Conservation (phyloP, 2,888 invertebrate genomes). For the Acanthosoma haemorrhoidale region DNA sequence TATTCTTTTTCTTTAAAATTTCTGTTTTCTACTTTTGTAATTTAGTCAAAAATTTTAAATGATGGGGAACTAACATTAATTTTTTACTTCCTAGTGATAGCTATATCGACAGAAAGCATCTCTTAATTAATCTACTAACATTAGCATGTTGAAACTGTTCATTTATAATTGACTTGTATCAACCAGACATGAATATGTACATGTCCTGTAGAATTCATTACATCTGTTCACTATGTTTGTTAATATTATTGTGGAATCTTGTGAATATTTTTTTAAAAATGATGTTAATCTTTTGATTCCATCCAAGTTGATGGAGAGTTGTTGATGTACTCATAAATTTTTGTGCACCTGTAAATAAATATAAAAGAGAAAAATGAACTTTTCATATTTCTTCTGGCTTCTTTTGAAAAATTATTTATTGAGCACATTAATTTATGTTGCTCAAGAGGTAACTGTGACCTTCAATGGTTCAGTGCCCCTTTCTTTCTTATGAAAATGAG, state of each 20-base stretch:
- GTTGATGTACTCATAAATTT: constrained; percentile 17
- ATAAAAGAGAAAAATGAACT: constrained; percentile 18
- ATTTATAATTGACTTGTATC: too few species aligned
- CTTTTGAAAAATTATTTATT: constrained; percentile 47
- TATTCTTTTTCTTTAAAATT: background rate
- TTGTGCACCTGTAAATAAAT: constrained; percentile 23
- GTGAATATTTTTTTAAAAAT: too few species aligned
- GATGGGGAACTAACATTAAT: background rate
- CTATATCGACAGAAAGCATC: too few species aligned
- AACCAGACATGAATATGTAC: too few species aligned
- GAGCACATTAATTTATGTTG: constrained; percentile 67
- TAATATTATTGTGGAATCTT: too few species aligned
- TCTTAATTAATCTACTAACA: too few species aligned
- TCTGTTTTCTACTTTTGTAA: background rate
- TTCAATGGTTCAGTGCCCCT: background rate
- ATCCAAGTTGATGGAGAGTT: too few species aligned
- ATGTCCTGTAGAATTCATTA: too few species aligned
- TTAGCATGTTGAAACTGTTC: too few species aligned
- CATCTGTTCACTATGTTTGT: too few species aligned
- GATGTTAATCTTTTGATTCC: too few species aligned
- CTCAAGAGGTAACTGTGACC: constrained; percentile 43
- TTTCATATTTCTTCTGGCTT: constrained; percentile 34
- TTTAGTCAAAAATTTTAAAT: background rate
- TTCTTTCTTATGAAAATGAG: constrained; percentile 20
- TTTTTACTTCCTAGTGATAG: too few species aligned